Evolutionary conservation across 2,888 invertebrate genomes (phyloP), one percentile per base, ranked within the genome.

Genomic region (Pyrrhosoma nymphula): DNA sequence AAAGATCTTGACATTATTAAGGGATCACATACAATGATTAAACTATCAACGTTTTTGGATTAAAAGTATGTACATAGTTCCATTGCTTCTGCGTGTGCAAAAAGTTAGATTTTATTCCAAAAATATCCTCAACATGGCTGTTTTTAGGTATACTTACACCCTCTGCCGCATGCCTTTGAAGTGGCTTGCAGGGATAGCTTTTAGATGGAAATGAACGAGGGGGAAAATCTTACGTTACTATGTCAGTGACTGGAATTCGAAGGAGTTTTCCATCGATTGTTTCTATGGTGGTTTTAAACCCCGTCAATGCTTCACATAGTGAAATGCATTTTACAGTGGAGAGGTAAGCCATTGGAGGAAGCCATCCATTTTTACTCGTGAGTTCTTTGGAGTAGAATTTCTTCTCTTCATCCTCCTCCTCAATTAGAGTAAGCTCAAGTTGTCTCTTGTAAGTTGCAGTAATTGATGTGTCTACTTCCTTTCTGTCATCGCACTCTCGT

Each of bases 261-360:
- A 99, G 96, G 95, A 97, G 97, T 96, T 98, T 97, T 1, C 98
- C 98, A 96, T 99, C 98, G 95, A 99, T 97, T 0, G 98, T 98
- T 90, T 97, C 97, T 0, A 99, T 97, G 14, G 97, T 97, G 69
- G 98, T 97, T 63, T 97, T 97, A 20, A 98, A 97, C 0, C 98
- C 99, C 88, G 98, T 97, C 60, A 99, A 97, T 0, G 98, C 98
- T 96, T 98, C 98, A 96, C 98, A 97, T 93, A 99, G 97, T 95
- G 97, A 97, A 90, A 99, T 97, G 10, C 97, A 97, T 95, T 97
- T 97, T 0, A 97, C 97, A 96, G 98, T 98, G 30, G 82, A 82
- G 82, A 82, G 82, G 82, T 82, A 82, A 18, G 82, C 82, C 82
- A 82, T 30, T 30, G 82, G 82, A 35, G 35, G 82, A 16, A 82